phyloP scores from a whole-genome alignment of 2,888 invertebrate genomes.

The Tenthredo mesomela region DNA sequence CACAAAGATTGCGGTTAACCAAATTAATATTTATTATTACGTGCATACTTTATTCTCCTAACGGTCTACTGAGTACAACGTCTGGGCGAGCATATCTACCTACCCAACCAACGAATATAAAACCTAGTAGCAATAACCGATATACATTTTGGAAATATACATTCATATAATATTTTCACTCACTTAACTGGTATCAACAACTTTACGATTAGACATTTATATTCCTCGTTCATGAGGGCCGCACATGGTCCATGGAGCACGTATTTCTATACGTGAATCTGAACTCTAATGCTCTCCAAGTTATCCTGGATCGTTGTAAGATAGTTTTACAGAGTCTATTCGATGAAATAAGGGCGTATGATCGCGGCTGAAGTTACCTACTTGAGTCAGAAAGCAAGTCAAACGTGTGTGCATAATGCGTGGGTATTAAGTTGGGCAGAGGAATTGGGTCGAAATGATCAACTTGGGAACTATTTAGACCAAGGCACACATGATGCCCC shows the following conservation, averaged over 20 bases:
- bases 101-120: not conserved
- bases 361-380: conserved; percentile 11
- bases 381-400: conserved; percentile 44
- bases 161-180: not conserved
- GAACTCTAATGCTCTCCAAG: not conserved
- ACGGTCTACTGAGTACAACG: conserved; percentile 40
- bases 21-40: conserved; percentile 49
- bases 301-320: not conserved
- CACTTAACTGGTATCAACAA: not conserved
- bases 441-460: conserved; percentile 74
- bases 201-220: not conserved
- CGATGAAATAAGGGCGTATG: not conserved
- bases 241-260: too few relatives aligned
- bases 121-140: not conserved
- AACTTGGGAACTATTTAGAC: conserved; percentile 71
- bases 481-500: not conserved
- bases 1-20: conserved; percentile 46
- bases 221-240: not conserved
- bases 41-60: conserved; percentile 27
- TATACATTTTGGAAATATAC: not conserved
- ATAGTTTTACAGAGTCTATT: not conserved
- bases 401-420: conserved; percentile 66
- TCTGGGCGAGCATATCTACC: not conserved
- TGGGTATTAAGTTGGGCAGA: conserved; percentile 65
- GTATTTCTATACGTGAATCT: not conserved